Conservation (phyloP, 2,797 vertebrate species). For the Pseudochaenichthys georgianus region DNA sequence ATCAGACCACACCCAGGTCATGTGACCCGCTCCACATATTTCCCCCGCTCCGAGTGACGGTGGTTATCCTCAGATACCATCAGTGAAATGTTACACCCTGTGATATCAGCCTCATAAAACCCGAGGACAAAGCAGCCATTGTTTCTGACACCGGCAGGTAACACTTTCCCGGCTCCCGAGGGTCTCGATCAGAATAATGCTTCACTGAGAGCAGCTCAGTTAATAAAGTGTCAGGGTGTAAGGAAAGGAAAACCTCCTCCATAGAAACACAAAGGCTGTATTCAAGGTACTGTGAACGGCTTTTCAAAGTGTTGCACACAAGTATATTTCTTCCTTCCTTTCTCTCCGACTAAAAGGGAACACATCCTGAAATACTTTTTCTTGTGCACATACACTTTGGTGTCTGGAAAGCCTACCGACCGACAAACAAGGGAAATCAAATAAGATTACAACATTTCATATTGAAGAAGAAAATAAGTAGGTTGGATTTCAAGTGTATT, state of each 20-base stretch:
- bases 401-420: no score
- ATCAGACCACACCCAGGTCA: slow-evolving; percentile 16
- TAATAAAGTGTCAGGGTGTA: background rate
- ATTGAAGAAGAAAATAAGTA: no score
- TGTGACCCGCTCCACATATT: slow-evolving; percentile 34
- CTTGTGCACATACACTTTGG: no score
- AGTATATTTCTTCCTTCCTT: background rate
- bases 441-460: no score
- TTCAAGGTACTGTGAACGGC: slow-evolving; percentile 22
- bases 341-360: background rate
- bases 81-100: slow-evolving; percentile 34
- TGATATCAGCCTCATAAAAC: no score
- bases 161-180: background rate
- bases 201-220: slow-evolving; percentile 7
- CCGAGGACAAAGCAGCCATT: slow-evolving; percentile 15
- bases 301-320: background rate
- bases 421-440: no score
- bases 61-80: slow-evolving; percentile 52
- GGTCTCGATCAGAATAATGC: slow-evolving; percentile 1
- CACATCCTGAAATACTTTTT: no score
- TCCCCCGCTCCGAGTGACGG: slow-evolving; percentile 25
- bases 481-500: no score
- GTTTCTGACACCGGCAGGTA: background rate
- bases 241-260: background rate
- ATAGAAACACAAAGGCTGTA: slow-evolving; percentile 35